phyloP scores from a whole-genome alignment of 2,113 vertebrate genomes.

The Nestor notabilis region DNA sequence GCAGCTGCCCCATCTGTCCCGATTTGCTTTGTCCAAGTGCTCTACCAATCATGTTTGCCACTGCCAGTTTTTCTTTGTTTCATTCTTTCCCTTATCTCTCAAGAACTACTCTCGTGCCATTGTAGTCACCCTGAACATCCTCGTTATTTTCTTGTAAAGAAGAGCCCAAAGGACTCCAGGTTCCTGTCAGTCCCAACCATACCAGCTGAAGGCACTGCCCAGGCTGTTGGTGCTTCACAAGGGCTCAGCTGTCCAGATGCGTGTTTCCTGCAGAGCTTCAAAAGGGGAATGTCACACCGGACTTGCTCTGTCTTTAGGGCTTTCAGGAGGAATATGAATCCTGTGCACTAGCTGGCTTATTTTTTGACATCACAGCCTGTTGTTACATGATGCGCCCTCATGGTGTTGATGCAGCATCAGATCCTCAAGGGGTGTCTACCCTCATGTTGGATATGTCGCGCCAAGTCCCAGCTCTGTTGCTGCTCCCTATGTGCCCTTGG shows the following conservation, averaged over 20 bases:
- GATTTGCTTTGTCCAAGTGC: neutral
- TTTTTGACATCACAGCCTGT: neutral
- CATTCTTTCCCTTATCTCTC: neutral
- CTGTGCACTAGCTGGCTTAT: neutral
- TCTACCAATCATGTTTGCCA: neutral
- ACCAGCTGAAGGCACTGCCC: neutral
- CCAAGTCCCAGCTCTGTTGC: neutral
- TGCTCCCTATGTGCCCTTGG: neutral
- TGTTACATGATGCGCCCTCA: neutral
- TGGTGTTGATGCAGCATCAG: neutral
- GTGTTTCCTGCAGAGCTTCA: neutral
- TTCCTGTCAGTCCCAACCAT: neutral
- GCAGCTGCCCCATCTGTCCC: neutral
- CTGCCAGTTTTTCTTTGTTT: neutral
- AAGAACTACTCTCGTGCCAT: neutral
- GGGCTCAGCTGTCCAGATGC: neutral
- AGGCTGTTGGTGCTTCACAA: neutral
- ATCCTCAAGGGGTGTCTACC: neutral
- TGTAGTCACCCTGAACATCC: neutral
- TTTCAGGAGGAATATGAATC: neutral
- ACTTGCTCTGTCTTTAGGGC: neutral
- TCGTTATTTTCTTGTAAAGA: neutral
- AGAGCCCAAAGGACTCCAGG: neutral
- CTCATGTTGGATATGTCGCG: neutral
- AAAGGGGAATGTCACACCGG: rapidly evolving